phyloP scores from a whole-genome alignment of 2,113 vertebrate genomes.

The Callorhinus ursinus region DNA sequence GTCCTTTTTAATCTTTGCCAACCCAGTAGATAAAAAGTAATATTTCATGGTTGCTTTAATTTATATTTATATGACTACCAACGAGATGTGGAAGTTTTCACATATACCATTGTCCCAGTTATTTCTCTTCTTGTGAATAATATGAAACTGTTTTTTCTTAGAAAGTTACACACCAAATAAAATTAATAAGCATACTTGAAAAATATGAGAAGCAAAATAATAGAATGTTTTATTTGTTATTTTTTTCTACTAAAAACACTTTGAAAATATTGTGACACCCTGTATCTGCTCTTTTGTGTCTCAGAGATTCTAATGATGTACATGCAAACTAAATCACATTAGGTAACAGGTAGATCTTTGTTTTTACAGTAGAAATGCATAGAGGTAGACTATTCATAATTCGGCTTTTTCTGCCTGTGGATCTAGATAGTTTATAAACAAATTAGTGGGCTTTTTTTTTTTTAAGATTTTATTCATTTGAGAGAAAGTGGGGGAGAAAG shows the following conservation, averaged over 20 bases:
- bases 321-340: neutral
- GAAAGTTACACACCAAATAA: neutral
- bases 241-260: neutral
- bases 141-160: neutral
- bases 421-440: neutral
- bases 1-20: neutral
- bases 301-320: neutral
- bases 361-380: neutral
- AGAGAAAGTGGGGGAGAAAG: too few species aligned
- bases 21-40: neutral
- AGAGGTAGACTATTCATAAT: neutral
- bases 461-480: neutral
- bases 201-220: slow-evolving; percentile 7
- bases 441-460: neutral
- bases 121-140: neutral
- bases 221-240: neutral
- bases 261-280: neutral
- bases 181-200: neutral
- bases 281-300: neutral
- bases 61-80: neutral
- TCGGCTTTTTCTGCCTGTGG: neutral
- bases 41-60: neutral
- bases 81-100: neutral
- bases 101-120: neutral
- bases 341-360: neutral